Conservation (phyloP, 1,140 invertebrate genomes). For the Pararge aegeria region DNA sequence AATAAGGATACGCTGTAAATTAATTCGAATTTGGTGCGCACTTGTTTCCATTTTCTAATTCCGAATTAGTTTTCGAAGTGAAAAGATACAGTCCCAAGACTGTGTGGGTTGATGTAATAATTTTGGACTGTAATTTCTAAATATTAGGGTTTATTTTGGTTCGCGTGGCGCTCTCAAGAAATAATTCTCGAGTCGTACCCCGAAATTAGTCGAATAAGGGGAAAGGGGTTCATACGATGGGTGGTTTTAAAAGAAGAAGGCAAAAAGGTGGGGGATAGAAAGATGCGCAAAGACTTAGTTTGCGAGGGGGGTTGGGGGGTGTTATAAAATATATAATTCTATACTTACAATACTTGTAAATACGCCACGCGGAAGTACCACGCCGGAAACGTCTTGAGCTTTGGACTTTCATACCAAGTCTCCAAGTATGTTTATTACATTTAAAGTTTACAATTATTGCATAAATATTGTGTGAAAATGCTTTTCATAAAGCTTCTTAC, state of each 20-base stretch:
- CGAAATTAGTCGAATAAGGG: constrained; percentile 78
- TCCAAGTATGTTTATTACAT: too few relatives aligned
- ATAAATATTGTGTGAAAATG: too few relatives aligned
- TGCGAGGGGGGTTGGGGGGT: constrained; percentile 63
- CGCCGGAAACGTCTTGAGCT: constrained; percentile 39
- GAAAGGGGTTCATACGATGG: constrained; percentile 76
- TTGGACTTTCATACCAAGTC: constrained; percentile 6
- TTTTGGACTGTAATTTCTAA: constrained; percentile 39
- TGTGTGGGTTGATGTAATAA: constrained; percentile 43
- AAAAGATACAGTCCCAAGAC: constrained; percentile 79
- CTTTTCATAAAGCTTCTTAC: too few relatives aligned
- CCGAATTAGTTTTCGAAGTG: constrained; percentile 78
- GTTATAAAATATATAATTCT: constrained; percentile 80
- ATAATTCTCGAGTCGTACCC: constrained; percentile 78
- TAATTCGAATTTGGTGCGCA: constrained; percentile 27
- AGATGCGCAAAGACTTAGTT: constrained; percentile 80
- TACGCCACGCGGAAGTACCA: constrained; percentile 74
- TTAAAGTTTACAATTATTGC: too few relatives aligned
- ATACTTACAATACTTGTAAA: constrained; percentile 80
- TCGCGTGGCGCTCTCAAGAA: constrained; percentile 49
- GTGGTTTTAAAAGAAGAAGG: constrained; percentile 78
- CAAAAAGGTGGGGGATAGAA: constrained; percentile 78
- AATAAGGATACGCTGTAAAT: constrained; percentile 26
- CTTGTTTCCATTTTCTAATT: constrained; percentile 76
- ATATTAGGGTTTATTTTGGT: constrained; percentile 43